Base-by-base conservation (phyloP, 1,140 invertebrate genomes). In the Formica exsecta region DNA sequence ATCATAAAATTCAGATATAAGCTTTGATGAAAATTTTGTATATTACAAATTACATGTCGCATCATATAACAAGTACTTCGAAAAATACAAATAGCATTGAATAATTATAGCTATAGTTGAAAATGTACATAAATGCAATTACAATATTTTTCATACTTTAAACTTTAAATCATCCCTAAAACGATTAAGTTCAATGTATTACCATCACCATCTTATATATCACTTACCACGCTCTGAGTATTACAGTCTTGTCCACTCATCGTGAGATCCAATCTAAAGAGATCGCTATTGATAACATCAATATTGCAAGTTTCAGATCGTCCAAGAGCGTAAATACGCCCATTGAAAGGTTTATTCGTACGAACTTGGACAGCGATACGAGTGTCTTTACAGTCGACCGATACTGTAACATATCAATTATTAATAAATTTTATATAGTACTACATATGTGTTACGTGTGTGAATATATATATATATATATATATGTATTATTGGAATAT, bases 241-340 rank as follows among this genome's bases (percentile, higher is more conserved):
- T 99, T 99, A 94, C 98, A 99, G 92, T 99, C 98, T 93, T 99
- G 98, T 22, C 98, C 98, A 83, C 96, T 97, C 97, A 99, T 98
- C 44, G 98, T 98, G 11, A 99, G 96, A 94, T 99, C 98, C 57
- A 99, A 96, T 91, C 98, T 96, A 96, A 99, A 99, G 64, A 98
- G 96, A 95, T 99, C 98, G 91, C 98, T 98, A 94, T 98, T 98
- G 90, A 98, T 96, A 1, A 99, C 98, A 93, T 99, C 98, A 84
- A 98, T 98, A 95, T 99, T 99, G 95, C 98, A 99, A 25, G 98
- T 99, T 94, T 99, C 98, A 0, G 98, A 98, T 77, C 98, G 96
- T 25, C 98, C 98, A 87, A 99, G 95, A 36, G 98, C 98, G 92
- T 99, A 99, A 93, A 99, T 98, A 80, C 98, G 96, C 4, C 98